Percentiles rank a stretch among this genome's conserved stretches.
Evolutionary conservation across 1,140 invertebrate species (phyloP).

Genomic region (Penaeus chinensis): DNA sequence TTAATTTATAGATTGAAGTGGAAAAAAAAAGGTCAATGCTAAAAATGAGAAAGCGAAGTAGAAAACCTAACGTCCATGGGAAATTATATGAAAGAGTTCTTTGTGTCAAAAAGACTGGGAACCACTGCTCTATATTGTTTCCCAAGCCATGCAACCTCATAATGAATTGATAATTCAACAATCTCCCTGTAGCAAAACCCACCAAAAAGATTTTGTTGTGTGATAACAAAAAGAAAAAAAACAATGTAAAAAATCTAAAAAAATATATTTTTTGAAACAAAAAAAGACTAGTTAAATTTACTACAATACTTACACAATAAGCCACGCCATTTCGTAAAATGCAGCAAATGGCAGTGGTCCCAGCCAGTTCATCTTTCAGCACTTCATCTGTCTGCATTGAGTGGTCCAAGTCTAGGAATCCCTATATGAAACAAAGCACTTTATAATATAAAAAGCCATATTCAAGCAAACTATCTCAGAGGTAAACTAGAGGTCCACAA

Average conservation of each 20-base stretch:
- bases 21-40: no score
- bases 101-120: no score
- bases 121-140: no score
- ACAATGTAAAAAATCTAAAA: neutral
- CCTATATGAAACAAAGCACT: slow-evolving; percentile 69
- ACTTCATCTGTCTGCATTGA: slow-evolving; percentile 89
- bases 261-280: neutral
- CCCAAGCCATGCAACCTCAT: no score
- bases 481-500: no score
- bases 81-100: no score
- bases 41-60: no score
- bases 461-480: neutral
- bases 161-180: no score
- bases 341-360: slow-evolving; percentile 83
- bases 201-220: no score
- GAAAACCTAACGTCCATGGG: no score
- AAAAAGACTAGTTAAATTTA: neutral
- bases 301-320: slow-evolving; percentile 51
- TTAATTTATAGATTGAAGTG: no score
- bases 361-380: slow-evolving; percentile 90
- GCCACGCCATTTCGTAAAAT: slow-evolving; percentile 75
- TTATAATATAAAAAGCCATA: slow-evolving; percentile 18
- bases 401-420: slow-evolving; percentile 91
- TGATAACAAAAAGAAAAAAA: neutral
- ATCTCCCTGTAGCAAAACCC: no score